These are phyloP conservation scores for Amia ocellicauda DNA, from an alignment of 2,113 vertebrate genomes.

Conservation along the genomic window DNA sequence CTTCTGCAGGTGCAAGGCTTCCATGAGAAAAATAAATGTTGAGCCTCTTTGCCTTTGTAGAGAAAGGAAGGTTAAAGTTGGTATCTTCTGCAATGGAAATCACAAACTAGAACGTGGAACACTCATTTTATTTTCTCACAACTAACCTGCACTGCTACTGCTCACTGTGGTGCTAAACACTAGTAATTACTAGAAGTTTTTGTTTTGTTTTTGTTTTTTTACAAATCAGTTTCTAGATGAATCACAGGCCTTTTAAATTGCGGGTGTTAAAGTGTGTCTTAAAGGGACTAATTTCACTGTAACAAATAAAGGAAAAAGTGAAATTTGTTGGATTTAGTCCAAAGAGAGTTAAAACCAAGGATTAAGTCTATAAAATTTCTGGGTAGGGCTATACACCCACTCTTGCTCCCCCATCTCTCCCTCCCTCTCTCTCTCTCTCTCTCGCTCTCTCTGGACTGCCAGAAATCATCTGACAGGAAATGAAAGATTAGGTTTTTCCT, in stretches of 20 bases:
- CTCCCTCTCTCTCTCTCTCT: slow-evolving; percentile 61
- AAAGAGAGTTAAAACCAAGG: slow-evolving; percentile 65
- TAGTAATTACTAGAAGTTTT: slow-evolving; percentile 31
- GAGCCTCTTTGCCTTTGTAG: slow-evolving; percentile 35
- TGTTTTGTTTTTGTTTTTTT: slow-evolving; percentile 31
- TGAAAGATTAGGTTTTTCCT: slow-evolving; percentile 94
- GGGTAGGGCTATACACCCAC: slow-evolving; percentile 32
- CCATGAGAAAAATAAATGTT: slow-evolving; percentile 12
- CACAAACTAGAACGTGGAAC: slow-evolving; percentile 30
- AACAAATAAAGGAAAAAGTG: slow-evolving; percentile 7
- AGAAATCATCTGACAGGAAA: slow-evolving; percentile 97
- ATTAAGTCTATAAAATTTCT: slow-evolving; percentile 51
- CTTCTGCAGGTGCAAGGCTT: slow-evolving; percentile 42
- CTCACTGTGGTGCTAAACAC: slow-evolving; percentile 28
- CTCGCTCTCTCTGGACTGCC: slow-evolving; percentile 63
- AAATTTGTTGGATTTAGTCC: slow-evolving; percentile 21
- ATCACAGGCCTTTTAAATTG: slow-evolving; percentile 21
- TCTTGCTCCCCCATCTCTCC: slow-evolving; percentile 42
- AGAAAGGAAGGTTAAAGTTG: slow-evolving; percentile 18
- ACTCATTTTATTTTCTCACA: slow-evolving; percentile 40
- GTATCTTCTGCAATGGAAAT: slow-evolving; percentile 4
- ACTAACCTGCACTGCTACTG: slow-evolving; percentile 23
- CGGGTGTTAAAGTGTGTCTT: slow-evolving; percentile 5
- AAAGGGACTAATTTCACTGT: slow-evolving; percentile 20
- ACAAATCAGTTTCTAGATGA: slow-evolving; percentile 22